Evolutionary conservation across 2,113 vertebrate genomes (phyloP), one percentile per base, ranked within the genome.

Genomic region (Probosciger aterrimus): DNA sequence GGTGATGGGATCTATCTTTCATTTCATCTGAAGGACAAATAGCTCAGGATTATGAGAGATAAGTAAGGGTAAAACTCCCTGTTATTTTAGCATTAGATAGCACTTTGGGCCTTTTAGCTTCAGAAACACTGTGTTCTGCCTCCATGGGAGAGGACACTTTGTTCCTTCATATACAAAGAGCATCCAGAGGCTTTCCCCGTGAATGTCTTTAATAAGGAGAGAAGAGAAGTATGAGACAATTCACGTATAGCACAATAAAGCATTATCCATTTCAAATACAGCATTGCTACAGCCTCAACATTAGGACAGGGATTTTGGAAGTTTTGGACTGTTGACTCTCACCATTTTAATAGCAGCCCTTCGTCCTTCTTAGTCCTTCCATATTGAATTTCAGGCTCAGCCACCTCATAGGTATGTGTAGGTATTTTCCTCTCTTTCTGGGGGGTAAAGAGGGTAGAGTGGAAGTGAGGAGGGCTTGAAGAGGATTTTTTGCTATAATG

Each of bases 21-120:
- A 82, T 85, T 96, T 96, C 62, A 67, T 93, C 92, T 92, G 69
- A 30, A 93, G 86, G 82, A 85, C 81, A 95, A 96, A 95, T 87
- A 94, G 59, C 70, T 86, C 80, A 76, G 65, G 83, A 96, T 95
- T 96, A 91, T 2, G n/a, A 91, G 69, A 81, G 83, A 79, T 91
- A 93, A 93, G 75, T 59, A 78, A 81, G 76, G 77, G 92, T 82
- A 96, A 93, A 94, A 92, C 81, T 96, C 95, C 77, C 90, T 79
- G 77, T 96, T 97, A 92, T 95, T 96, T 96, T 94, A 94, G 90
- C 87, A 87, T 96, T 96, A 96, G 93, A 68, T 69, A 77, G 74
- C 65, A 89, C 94, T 95, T 96, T 19, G 63, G 82, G 73, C 65
- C 76, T 84, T 96, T 92, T 88, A 88, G 65, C 74, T 92, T 88